phyloP scores from a whole-genome alignment of 2,113 vertebrate species.

The Ictalurus punctatus region DNA sequence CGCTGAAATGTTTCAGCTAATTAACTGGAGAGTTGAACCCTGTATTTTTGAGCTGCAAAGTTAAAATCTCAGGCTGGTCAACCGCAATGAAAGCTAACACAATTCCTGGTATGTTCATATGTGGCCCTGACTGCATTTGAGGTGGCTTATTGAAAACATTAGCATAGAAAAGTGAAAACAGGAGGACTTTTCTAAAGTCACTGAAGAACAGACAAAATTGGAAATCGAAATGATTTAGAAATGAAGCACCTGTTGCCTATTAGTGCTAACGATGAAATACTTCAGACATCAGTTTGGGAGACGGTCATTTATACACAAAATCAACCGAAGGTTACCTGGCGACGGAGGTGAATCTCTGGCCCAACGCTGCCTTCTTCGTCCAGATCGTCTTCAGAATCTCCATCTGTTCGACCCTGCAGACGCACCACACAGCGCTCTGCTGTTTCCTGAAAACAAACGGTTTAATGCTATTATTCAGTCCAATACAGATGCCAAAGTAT shows the following conservation, averaged over 20 bases:
- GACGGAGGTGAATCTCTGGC: constrained; percentile 63
- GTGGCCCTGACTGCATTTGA: not conserved
- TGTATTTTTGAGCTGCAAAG: too few species aligned
- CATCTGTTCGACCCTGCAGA: constrained; percentile 57
- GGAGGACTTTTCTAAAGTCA: not conserved
- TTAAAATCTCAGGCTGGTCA: not conserved
- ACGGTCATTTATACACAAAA: not conserved
- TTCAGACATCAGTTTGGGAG: not conserved
- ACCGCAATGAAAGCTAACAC: not conserved
- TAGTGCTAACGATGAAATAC: not conserved
- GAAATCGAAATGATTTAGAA: not conserved
- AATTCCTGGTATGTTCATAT: not conserved
- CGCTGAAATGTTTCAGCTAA: too few species aligned
- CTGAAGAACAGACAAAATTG: not conserved
- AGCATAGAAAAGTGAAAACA: not conserved
- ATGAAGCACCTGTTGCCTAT: not conserved
- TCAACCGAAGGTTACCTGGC: constrained; percentile 66
- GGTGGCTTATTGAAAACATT: not conserved
- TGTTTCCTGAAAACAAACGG: constrained; percentile 67
- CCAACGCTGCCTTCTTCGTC: constrained; percentile 66
- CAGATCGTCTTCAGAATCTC: constrained; percentile 69
- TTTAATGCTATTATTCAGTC: not conserved
- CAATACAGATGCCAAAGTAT: too few species aligned
- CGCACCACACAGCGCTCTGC: constrained; percentile 72
- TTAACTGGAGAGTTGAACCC: too few species aligned